Evolutionary conservation across 2,113 vertebrate species (phyloP).

Genomic region (Marmota flaviventris): DNA sequence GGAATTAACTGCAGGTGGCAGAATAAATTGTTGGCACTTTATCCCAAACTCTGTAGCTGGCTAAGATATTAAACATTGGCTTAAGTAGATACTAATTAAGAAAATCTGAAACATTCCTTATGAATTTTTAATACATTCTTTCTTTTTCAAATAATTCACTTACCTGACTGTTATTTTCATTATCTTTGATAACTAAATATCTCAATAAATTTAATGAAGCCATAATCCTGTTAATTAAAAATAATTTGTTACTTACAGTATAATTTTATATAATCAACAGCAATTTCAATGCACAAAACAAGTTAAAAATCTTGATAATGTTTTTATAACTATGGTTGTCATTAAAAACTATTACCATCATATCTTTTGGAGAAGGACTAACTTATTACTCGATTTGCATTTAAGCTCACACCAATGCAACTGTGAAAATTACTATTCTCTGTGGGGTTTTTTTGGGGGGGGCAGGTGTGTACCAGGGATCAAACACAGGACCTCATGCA

Average conservation of each 20-base stretch:
- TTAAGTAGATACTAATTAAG: neutral
- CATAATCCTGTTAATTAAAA: conserved; percentile 93
- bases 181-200: conserved; percentile 93
- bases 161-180: conserved; percentile 93
- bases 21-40: neutral
- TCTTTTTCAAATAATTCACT: conserved; percentile 80
- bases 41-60: neutral
- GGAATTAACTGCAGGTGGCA: conserved; percentile 1
- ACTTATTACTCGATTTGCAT: neutral
- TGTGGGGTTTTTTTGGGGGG: neutral
- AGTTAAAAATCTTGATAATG: neutral
- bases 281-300: conserved; percentile 55
- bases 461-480: neutral
- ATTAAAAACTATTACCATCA: neutral
- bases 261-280: conserved; percentile 40
- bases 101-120: neutral
- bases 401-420: conserved; percentile 56
- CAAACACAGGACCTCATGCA: neutral
- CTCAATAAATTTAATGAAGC: conserved; percentile 95
- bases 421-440: neutral
- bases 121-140: conserved; percentile 49
- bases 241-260: conserved; percentile 58
- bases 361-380: conserved; percentile 22
- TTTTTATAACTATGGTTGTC: conserved; percentile 31
- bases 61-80: neutral